phyloP scores from a whole-genome alignment of 2,888 invertebrate species.

The Syrista parreyssii region DNA sequence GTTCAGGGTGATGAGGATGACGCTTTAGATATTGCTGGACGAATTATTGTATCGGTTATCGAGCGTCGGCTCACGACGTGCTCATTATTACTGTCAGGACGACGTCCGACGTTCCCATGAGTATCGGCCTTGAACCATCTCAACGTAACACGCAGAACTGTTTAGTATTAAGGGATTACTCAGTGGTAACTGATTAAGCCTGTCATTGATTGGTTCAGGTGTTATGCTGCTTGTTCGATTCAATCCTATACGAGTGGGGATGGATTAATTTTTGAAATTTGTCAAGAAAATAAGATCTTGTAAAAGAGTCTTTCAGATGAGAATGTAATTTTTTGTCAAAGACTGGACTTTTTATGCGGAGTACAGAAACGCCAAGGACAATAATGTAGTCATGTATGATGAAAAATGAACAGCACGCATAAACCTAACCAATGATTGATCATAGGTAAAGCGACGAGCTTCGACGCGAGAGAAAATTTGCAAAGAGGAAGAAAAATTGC shows the following conservation, averaged over 20 bases:
- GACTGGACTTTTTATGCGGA: background rate
- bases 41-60: background rate
- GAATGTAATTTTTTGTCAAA: background rate
- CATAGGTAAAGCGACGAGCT: background rate
- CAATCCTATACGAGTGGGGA: background rate
- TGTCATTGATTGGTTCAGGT: background rate
- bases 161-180: background rate
- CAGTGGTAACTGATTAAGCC: background rate
- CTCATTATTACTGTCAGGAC: background rate
- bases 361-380: background rate
- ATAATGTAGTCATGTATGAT: background rate
- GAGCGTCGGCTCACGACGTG: background rate
- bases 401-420: background rate
- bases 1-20: slow-evolving; percentile 7
- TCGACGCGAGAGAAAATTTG: background rate
- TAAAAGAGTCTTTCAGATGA: background rate
- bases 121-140: slow-evolving; percentile 27
- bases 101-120: background rate
- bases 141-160: slow-evolving; percentile 59
- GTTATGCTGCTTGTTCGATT: background rate
- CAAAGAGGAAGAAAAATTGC: too few relatives aligned
- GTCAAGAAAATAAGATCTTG: background rate
- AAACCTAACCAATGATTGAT: background rate
- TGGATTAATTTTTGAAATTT: background rate
- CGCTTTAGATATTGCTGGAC: background rate